Percentiles rank a stretch among this genome's conserved stretches.
Evolutionary conservation across 2,797 vertebrate genomes (phyloP).

Genomic region (Premnoplex brunnescens): DNA sequence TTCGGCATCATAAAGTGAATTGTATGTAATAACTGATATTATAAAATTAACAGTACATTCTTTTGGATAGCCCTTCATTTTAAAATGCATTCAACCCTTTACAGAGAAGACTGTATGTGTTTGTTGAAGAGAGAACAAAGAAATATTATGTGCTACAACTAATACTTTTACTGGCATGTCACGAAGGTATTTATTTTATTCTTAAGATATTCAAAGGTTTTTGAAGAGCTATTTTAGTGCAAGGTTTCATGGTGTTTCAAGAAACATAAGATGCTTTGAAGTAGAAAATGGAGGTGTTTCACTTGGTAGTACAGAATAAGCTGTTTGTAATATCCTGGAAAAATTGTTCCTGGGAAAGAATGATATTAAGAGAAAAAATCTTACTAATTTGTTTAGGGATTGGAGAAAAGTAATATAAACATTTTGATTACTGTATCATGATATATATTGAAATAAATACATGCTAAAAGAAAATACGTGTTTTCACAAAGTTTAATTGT

Average conservation of each 20-base stretch:
- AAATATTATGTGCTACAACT: neutral
- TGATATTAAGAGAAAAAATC: neutral
- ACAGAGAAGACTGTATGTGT: neutral
- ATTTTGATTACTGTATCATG: neutral
- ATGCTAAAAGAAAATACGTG: neutral
- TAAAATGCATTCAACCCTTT: neutral
- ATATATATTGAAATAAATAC: neutral
- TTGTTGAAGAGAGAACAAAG: slow-evolving; percentile 27
- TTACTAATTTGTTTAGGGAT: neutral
- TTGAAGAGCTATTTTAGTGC: neutral
- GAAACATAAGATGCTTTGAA: neutral
- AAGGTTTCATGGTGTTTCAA: neutral
- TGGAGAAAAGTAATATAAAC: neutral
- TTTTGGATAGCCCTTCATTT: neutral
- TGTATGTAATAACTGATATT: neutral
- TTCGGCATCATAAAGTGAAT: neutral
- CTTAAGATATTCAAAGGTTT: neutral
- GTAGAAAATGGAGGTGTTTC: neutral
- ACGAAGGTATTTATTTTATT: neutral
- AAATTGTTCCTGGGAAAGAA: neutral
- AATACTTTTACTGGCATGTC: neutral
- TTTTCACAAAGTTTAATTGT: neutral
- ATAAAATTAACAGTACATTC: neutral
- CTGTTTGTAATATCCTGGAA: neutral
- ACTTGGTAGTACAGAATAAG: neutral